Percentiles rank a stretch among this genome's conserved stretches.
Conservation (phyloP, 1,140 invertebrate genomes). For the Brachionus asplanchnoidis region DNA sequence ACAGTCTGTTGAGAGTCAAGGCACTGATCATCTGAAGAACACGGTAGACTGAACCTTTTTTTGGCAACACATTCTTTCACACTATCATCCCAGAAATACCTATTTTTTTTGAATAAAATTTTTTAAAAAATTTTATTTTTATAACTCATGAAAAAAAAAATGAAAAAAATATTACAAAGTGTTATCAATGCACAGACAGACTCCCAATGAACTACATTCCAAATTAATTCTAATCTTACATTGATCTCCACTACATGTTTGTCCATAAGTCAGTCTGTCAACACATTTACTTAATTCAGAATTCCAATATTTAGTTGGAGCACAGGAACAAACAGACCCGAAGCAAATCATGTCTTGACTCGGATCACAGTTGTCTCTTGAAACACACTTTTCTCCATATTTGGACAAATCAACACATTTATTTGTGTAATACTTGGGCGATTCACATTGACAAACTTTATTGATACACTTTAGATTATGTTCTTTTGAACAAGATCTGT, state of each 20-base stretch:
- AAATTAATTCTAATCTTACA: background rate
- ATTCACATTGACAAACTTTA: background rate
- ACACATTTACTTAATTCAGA: background rate
- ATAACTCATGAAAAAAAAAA: too few species aligned
- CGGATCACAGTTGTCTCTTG: background rate
- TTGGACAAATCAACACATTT: slow-evolving; percentile 17
- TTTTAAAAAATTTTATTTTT: too few species aligned
- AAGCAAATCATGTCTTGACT: background rate
- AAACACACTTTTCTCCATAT: background rate
- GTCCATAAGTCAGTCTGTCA: background rate
- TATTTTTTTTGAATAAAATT: background rate
- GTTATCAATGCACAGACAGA: background rate
- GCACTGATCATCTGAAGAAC: background rate
- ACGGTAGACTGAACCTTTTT: background rate
- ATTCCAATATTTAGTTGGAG: background rate
- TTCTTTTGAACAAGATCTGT: background rate
- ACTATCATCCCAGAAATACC: background rate
- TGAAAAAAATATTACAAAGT: too few species aligned
- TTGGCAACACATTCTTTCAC: background rate
- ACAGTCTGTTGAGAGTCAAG: background rate
- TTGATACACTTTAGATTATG: background rate
- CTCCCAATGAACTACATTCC: background rate
- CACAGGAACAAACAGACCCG: background rate
- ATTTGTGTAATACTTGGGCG: slow-evolving; percentile 21
- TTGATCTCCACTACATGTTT: background rate